A percentile compares a stretch with the other conserved stretches of the same genome.
phyloP scores from a whole-genome alignment of 2,797 vertebrate species.

The Acipenser transmontanus region DNA sequence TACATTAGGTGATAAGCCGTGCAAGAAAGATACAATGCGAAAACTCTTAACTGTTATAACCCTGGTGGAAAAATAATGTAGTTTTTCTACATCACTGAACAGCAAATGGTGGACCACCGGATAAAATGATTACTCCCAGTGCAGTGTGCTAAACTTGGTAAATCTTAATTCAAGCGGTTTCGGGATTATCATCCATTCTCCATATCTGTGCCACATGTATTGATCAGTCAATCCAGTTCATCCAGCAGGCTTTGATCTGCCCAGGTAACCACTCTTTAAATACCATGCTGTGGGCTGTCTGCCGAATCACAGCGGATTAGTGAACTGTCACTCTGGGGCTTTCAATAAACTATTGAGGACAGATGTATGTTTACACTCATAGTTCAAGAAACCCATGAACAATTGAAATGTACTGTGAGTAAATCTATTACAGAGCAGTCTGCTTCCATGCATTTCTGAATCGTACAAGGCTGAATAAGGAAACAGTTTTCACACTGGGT shows the following conservation, averaged over 20 bases:
- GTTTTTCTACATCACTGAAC: too few relatives aligned
- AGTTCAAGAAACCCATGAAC: not conserved
- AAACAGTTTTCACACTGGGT: too few relatives aligned
- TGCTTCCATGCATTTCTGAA: not conserved
- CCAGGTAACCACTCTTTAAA: not conserved
- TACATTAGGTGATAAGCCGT: too few relatives aligned
- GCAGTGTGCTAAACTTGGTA: too few relatives aligned
- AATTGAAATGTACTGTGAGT: slow-evolving; percentile 1
- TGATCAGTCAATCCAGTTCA: slow-evolving; percentile 1
- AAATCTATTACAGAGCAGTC: not conserved
- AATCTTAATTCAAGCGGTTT: too few relatives aligned
- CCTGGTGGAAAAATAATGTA: too few relatives aligned
- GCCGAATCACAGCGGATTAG: not conserved
- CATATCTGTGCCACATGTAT: not conserved
- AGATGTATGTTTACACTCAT: not conserved
- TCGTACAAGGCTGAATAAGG: not conserved
- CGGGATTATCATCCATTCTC: not conserved
- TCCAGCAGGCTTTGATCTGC: not conserved
- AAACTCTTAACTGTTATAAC: too few relatives aligned
- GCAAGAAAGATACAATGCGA: too few relatives aligned
- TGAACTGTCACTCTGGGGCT: not conserved
- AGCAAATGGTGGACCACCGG: too few relatives aligned
- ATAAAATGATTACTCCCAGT: too few relatives aligned
- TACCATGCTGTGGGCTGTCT: not conserved
- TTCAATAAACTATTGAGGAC: not conserved